Percentiles rank a stretch among this genome's conserved stretches.
Evolutionary conservation across 1,140 invertebrate species (phyloP).

Genomic region (Drosophila athabasca): DNA sequence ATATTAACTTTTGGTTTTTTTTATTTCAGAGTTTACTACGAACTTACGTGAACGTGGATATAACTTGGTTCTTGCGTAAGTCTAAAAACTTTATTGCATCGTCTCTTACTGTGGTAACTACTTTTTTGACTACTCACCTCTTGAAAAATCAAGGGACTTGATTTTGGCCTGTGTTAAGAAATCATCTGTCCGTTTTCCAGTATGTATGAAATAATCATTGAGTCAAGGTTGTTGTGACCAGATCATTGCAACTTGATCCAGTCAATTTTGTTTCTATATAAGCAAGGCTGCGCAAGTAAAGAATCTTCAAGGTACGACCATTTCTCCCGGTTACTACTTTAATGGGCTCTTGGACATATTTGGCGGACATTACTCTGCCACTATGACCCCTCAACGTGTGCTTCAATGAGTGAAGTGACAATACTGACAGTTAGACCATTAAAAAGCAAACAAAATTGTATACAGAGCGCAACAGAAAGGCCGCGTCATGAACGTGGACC

Average conservation of each 20-base stretch:
- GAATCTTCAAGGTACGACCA: constrained; percentile 98
- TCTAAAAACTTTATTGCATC: constrained; percentile 97
- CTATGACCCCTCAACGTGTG: constrained; percentile 98
- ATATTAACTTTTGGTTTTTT: neutral
- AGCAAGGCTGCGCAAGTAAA: constrained; percentile 96
- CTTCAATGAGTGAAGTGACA: constrained; percentile 85
- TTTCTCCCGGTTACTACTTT: constrained; percentile 97
- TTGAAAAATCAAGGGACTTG: constrained; percentile 96
- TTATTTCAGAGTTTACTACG: neutral
- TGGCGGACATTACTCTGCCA: constrained; percentile 96
- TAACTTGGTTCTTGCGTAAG: constrained; percentile 95
- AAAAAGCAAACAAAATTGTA: constrained; percentile 22
- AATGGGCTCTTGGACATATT: constrained; percentile 94
- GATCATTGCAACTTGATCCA: constrained; percentile 97
- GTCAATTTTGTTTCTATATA: constrained; percentile 98
- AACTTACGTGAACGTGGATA: constrained; percentile 93
- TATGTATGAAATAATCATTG: constrained; percentile 95
- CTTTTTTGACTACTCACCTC: constrained; percentile 86
- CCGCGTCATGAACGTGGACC: too few relatives aligned
- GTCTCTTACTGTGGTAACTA: constrained; percentile 88
- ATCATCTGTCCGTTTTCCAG: constrained; percentile 91
- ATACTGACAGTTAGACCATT: constrained; percentile 47
- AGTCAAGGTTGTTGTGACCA: constrained; percentile 95
- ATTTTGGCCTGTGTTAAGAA: constrained; percentile 96
- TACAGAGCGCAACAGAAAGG: neutral